Base-by-base conservation (phyloP, 2,888 invertebrate genomes). In the Oegoconia quadripuncta region DNA sequence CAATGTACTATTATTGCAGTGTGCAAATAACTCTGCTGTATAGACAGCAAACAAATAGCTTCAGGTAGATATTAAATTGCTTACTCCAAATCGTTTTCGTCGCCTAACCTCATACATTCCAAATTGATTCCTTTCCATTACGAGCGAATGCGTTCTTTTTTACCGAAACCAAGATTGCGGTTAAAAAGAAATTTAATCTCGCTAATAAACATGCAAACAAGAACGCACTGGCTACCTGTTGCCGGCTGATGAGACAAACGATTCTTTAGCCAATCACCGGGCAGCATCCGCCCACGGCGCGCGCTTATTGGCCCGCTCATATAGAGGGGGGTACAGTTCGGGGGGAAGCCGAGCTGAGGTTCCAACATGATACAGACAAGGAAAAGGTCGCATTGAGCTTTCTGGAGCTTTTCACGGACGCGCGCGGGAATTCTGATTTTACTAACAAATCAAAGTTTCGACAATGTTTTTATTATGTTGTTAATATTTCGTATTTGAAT, bases 121-220 rank as follows among this genome's bases (percentile, higher is more conserved):
- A 70, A 77, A 75, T 74, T 64, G 64, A 74, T 16, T 23, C 33
- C 11, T n/a, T 65, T 60, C 72, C 67, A 74, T 72, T 69, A 67
- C 68, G 56, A 52, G 45, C 56, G 49, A 59, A 46, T 60, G 67
- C 72, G 66, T 64, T 71, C 69, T 64, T 66, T 66, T 69, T 64
- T 12, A 55, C 61, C 50, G 55, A 41, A 51, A 50, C 50, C 67
- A 68, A 75, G 77, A 74, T 74, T 72, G 77, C 69, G 74, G 76
- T 74, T 65, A 74, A 82, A 82, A 84, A 78, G 69, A 75, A 79
- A 82, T 78, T 79, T 80, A 81, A 86, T 86, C 83, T 74, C 59
- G 68, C 84, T 87, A 84, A 86, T 86, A 86, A 83, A 83, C 82
- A 86, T 79, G 83, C 83, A 83, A 82, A 84, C 81, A 86, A 75